Evolutionary conservation across 2,888 invertebrate species (phyloP).

Genomic region (Ischnura elegans): DNA sequence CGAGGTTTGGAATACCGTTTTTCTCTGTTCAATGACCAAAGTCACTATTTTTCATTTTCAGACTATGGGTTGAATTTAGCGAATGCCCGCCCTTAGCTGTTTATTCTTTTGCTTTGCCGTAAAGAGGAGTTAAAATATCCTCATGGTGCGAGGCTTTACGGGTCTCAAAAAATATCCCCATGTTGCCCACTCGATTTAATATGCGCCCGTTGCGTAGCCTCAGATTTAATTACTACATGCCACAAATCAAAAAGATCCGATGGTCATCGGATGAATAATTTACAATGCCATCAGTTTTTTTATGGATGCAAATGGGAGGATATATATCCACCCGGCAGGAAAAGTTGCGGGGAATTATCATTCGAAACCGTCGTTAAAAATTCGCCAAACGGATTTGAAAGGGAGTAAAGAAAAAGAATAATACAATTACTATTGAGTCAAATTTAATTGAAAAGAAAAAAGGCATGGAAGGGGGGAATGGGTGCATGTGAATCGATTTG

Average conservation of each 20-base stretch:
- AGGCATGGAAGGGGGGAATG: no score
- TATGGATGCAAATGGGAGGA: slow-evolving; percentile 4
- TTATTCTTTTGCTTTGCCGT: no score
- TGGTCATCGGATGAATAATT: background rate
- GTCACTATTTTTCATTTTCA: no score
- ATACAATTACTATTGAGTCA: no score
- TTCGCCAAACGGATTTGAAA: background rate
- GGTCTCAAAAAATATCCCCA: background rate
- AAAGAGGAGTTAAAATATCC: background rate
- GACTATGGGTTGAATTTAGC: no score
- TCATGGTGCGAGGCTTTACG: background rate
- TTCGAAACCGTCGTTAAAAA: slow-evolving; percentile 19
- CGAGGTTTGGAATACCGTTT: no score
- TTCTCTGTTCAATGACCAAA: no score
- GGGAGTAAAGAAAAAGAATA: background rate
- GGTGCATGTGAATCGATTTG: no score
- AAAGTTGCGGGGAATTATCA: background rate
- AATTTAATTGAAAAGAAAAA: no score
- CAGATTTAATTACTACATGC: background rate
- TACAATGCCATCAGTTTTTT: slow-evolving; percentile 10
- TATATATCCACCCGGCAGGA: background rate
- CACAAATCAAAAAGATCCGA: slow-evolving; percentile 8
- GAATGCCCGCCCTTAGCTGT: no score
- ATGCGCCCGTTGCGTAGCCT: background rate
- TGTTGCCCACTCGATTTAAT: background rate